phyloP scores from a whole-genome alignment of 2,888 invertebrate species.

The Ypsolopha sequella region DNA sequence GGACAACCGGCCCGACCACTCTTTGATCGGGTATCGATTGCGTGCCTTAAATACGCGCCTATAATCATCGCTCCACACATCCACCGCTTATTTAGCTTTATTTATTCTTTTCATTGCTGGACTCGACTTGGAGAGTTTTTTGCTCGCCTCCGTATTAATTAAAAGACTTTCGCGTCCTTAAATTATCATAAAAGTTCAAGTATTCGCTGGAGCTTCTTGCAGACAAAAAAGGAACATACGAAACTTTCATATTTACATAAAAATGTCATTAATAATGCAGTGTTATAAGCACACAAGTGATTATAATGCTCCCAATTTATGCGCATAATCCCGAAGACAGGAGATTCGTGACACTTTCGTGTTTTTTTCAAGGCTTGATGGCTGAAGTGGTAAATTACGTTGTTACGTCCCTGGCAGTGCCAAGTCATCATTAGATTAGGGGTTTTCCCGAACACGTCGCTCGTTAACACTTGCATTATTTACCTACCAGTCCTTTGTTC shows the following conservation, averaged over 20 bases:
- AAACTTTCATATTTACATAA: conserved; percentile 4
- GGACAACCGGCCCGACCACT: conserved; percentile 31
- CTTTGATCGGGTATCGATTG: conserved; percentile 50
- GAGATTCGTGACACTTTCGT: conserved; percentile 13
- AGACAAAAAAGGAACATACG: conserved; percentile 3
- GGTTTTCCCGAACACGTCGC: not conserved
- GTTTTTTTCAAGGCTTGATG: conserved; percentile 15
- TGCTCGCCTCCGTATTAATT: conserved; percentile 3
- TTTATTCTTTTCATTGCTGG: conserved; percentile 2
- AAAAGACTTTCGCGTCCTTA: conserved; percentile 3
- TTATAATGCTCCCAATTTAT: conserved; percentile 9
- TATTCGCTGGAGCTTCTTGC: not conserved
- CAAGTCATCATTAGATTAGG: not conserved
- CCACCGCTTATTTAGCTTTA: not conserved
- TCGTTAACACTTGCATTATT: not conserved
- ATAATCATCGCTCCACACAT: conserved; percentile 22
- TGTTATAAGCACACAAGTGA: conserved; percentile 5
- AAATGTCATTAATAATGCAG: conserved; percentile 5
- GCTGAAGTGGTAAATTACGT: conserved; percentile 1
- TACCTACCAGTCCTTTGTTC: not conserved
- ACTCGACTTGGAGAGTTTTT: not conserved
- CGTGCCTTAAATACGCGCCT: conserved; percentile 34
- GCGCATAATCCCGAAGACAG: conserved; percentile 10
- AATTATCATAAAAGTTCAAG: conserved; percentile 3
- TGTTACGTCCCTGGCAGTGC: not conserved